Conservation (phyloP, 2,797 vertebrate species). For the Falco naumanni region DNA sequence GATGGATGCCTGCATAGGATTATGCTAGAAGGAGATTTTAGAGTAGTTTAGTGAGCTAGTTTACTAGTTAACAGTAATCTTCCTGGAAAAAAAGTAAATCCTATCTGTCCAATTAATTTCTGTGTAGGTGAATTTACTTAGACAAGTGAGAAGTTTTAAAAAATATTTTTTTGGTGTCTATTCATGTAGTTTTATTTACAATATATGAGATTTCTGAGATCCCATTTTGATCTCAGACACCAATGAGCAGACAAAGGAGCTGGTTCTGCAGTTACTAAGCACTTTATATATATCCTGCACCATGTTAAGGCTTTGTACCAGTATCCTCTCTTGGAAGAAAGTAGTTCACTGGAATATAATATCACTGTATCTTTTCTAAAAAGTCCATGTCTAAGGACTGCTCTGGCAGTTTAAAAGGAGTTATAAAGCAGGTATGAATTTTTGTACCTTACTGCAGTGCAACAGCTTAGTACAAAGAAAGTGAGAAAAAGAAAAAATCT, state of each 20-base stretch:
- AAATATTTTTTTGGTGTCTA: not conserved
- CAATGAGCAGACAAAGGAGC: not conserved
- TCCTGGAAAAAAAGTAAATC: not conserved
- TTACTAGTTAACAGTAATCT: not conserved
- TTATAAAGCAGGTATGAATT: not conserved
- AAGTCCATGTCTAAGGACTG: not conserved
- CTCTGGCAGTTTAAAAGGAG: not conserved
- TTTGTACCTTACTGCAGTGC: not conserved
- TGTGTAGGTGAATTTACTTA: not conserved
- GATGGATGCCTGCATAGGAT: not conserved
- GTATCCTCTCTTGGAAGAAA: not conserved
- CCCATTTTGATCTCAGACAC: not conserved
- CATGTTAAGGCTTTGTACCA: not conserved
- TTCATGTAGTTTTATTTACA: not conserved
- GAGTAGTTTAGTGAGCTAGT: not conserved
- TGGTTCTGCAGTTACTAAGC: not conserved
- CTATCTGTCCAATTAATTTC: not conserved
- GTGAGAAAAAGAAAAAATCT: not conserved
- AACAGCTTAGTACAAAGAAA: not conserved
- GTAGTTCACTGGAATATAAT: not conserved
- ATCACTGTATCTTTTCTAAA: not conserved
- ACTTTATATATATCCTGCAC: not conserved
- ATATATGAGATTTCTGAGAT: not conserved
- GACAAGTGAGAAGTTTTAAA: not conserved
- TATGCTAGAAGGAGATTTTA: not conserved